Evolutionary conservation across 2,888 invertebrate genomes (phyloP).

Genomic region (Acutogordius australiensis): DNA sequence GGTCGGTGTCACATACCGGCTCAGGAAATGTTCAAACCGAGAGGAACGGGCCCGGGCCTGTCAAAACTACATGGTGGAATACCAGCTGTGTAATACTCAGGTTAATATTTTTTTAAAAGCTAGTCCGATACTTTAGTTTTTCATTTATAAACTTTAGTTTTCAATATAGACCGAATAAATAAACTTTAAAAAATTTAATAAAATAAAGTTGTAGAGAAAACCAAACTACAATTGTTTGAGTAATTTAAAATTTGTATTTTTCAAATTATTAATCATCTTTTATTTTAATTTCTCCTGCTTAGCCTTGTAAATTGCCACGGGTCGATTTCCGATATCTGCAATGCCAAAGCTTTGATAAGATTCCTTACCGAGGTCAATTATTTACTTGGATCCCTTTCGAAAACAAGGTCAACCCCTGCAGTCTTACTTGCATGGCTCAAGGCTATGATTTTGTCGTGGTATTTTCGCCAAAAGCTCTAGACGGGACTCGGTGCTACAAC

Average conservation of each 20-base stretch:
- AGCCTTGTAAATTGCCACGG: not conserved
- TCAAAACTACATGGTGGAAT: not conserved
- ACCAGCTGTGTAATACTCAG: not conserved
- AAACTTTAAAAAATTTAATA: too few species aligned
- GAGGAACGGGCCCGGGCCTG: not conserved
- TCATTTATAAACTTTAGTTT: too few species aligned
- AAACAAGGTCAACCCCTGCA: not conserved
- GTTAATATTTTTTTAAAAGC: too few species aligned
- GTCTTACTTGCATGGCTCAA: not conserved
- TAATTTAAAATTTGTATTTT: too few species aligned
- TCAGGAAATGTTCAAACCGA: not conserved
- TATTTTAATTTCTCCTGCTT: too few species aligned
- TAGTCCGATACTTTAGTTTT: too few species aligned
- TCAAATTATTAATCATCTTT: too few species aligned
- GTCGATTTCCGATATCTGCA: slow-evolving; percentile 4
- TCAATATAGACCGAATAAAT: too few species aligned
- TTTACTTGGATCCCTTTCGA: slow-evolving; percentile 2
- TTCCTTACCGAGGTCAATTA: not conserved
- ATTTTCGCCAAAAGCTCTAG: slow-evolving; percentile 8
- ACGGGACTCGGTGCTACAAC: not conserved
- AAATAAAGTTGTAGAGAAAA: too few species aligned
- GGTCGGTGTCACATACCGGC: not conserved
- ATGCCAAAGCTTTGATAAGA: slow-evolving; percentile 11
- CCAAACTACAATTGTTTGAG: too few species aligned
- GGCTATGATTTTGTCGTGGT: slow-evolving; percentile 1